Conservation (phyloP, 2,888 invertebrate species). For the Tridacna crocea region DNA sequence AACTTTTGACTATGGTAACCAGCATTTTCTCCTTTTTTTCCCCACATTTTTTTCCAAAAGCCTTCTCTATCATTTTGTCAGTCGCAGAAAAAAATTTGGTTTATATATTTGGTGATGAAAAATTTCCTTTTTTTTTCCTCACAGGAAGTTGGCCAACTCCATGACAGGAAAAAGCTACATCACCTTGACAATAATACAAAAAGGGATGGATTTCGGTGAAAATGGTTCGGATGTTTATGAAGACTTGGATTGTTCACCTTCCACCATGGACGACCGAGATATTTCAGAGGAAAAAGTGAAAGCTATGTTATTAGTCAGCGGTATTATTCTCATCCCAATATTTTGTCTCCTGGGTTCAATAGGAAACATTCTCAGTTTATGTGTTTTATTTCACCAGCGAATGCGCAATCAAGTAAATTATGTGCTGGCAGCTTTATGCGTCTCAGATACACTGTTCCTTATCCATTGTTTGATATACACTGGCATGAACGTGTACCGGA, state of each 20-base stretch:
- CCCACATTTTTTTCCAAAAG: too few species aligned
- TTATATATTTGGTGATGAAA: too few species aligned
- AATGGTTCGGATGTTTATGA: neutral
- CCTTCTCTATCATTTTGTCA: too few species aligned
- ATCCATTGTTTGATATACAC: conserved; percentile 71
- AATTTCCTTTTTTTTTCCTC: too few species aligned
- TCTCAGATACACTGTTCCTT: conserved; percentile 75
- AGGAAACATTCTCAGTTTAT: conserved; percentile 74
- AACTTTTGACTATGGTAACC: too few species aligned
- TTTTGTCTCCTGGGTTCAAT: conserved; percentile 73
- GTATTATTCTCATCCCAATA: conserved; percentile 69
- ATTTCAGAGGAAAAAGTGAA: conserved; percentile 48
- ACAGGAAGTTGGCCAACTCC: too few species aligned
- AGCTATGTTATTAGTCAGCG: conserved; percentile 67
- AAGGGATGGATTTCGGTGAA: conserved; percentile 1
- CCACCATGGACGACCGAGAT: conserved; percentile 25
- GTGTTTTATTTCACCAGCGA: conserved; percentile 72
- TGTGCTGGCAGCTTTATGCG: conserved; percentile 72
- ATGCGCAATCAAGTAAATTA: conserved; percentile 75
- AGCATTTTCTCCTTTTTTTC: too few species aligned
- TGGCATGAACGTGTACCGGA: conserved; percentile 66
- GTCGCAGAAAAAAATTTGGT: too few species aligned
- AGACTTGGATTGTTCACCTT: conserved; percentile 3
- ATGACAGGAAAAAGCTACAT: too few species aligned
- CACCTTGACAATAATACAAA: too few species aligned